Conservation (phyloP, 2,888 invertebrate genomes). For the Apotomis capreana region DNA sequence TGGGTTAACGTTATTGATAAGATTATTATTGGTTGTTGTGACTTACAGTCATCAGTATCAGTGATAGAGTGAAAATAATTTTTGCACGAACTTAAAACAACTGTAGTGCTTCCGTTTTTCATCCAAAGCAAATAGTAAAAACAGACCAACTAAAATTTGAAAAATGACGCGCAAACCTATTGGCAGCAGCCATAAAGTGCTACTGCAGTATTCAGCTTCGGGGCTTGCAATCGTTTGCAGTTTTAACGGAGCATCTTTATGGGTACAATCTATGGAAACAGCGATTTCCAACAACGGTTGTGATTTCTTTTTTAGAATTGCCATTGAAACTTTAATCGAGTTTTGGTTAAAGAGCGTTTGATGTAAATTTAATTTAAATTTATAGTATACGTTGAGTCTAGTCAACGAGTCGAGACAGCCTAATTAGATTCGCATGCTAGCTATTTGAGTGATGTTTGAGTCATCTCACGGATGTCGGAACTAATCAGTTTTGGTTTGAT, state of each 20-base stretch:
- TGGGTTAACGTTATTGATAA: too few relatives aligned
- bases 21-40: too few relatives aligned
- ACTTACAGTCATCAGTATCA: too few relatives aligned
- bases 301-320: neutral
- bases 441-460: too few relatives aligned
- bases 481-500: too few relatives aligned
- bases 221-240: neutral
- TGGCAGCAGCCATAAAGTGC: neutral
- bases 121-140: neutral
- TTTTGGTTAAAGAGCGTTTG: neutral
- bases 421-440: too few relatives aligned
- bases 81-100: neutral
- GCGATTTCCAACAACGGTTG: neutral
- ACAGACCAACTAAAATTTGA: neutral
- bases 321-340: neutral
- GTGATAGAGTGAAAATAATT: too few relatives aligned
- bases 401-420: too few relatives aligned
- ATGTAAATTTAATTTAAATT: too few relatives aligned
- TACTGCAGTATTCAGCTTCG: neutral
- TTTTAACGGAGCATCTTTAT: neutral
- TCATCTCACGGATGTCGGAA: too few relatives aligned
- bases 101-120: neutral
- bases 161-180: neutral
- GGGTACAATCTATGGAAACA: neutral
- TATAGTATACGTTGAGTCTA: too few relatives aligned